Percentiles rank a stretch among this genome's conserved stretches.
phyloP scores from a whole-genome alignment of 2,113 vertebrate genomes.

The Gallinago media region DNA sequence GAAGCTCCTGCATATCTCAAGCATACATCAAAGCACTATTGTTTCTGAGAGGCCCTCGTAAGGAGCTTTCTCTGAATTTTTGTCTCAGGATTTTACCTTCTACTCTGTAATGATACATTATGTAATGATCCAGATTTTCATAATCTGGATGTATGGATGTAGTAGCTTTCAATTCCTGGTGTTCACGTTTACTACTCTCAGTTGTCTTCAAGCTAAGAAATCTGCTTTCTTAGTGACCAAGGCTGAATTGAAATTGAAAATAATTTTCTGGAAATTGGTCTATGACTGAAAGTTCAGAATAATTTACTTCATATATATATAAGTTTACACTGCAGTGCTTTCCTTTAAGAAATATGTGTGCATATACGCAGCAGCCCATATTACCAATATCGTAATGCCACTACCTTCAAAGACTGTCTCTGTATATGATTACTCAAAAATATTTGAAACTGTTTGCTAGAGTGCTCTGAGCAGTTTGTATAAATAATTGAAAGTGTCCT shows the following conservation, averaged over 20 bases:
- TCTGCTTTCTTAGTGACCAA: not conserved
- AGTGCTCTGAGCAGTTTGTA: not conserved
- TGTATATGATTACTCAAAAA: not conserved
- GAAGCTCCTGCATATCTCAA: not conserved
- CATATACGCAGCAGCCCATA: not conserved
- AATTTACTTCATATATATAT: not conserved
- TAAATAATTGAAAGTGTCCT: not conserved
- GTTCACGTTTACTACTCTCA: not conserved
- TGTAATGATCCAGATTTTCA: not conserved
- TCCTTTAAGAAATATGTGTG: not conserved
- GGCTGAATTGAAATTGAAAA: not conserved
- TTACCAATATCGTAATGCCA: not conserved
- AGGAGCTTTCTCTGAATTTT: not conserved
- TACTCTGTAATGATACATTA: not conserved
- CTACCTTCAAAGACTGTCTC: not conserved
- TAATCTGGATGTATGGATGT: not conserved
- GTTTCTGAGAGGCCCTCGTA: not conserved
- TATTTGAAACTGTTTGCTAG: not conserved
- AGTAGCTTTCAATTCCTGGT: not conserved
- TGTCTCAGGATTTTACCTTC: not conserved
- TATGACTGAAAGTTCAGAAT: not conserved
- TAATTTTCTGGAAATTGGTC: not conserved
- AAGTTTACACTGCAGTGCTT: constrained; percentile 51
- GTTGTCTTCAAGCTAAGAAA: not conserved
- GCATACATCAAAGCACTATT: accelerated